Evolutionary conservation across 2,113 vertebrate genomes (phyloP), one percentile per base, ranked within the genome.

Genomic region (Saccopteryx bilineata): DNA sequence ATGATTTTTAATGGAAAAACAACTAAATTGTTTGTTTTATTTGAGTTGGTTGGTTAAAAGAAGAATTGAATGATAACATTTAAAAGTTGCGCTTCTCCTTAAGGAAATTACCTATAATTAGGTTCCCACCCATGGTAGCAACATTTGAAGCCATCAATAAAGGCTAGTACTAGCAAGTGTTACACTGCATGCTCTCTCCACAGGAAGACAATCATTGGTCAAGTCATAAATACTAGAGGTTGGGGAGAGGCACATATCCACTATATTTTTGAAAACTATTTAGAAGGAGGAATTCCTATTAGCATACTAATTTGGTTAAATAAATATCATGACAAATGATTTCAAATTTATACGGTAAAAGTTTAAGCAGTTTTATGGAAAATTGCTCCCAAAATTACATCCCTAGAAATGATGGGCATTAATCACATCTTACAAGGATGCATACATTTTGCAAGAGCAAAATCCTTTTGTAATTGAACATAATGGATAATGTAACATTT

Each of bases 321-420:
- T 95, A 24, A 71, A 91, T 90, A 78, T 86, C 76, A 26, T 83
- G 76, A 69, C 71, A 87, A 95, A 80, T 78, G 52, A 87, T 82
- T 92, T 96, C 63, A 76, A 93, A 93, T 93, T 95, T 96, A 87
- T 54, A 93, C 83, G 54, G 92, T 81, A 86, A 82, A 63, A 82
- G n/a, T 74, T 91, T 76, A 87, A 91, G 69, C 33, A 87, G 76
- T 91, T 90, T 87, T 90, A 83, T 87, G 75, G 65, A 96, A 92
- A 88, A 84, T 87, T 92, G 56, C 63, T 93, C 69, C n/a, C 82
- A 71, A 91, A 95, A 93, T 93, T 87, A 93, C 24, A 83, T 23
- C 63, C 69, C 71, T 87, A 84, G 76, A 95, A 96, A 88, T 74
- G 91, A 71, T 39, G 84, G 82, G 71, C 31, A 78, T 95, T 96